A percentile compares a stretch with the other conserved stretches of the same genome.
phyloP scores from a whole-genome alignment of 2,113 vertebrate genomes.

The Potamarius usumacintae region DNA sequence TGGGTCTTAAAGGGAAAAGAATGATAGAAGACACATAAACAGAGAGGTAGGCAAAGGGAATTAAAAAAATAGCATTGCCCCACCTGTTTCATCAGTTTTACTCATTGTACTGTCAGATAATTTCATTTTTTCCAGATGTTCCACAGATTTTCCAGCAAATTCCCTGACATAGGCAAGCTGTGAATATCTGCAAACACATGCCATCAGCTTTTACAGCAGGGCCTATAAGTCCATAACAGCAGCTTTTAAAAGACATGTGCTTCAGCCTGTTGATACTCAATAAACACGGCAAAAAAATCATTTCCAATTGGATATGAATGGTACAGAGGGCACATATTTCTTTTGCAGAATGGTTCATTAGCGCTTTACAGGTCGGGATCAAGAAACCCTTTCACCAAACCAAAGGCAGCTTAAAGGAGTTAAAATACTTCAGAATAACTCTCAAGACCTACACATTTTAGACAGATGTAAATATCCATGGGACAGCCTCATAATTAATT shows the following conservation, averaged over 20 bases:
- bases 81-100: conserved; percentile 39
- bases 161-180: conserved; percentile 6
- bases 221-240: conserved; percentile 15
- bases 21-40: conserved; percentile 1
- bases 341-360: neutral
- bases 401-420: neutral
- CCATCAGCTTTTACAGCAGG: conserved; percentile 30
- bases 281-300: conserved; percentile 9
- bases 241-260: conserved; percentile 12
- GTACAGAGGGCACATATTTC: neutral
- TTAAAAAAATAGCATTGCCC: neutral
- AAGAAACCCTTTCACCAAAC: neutral
- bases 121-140: conserved; percentile 47
- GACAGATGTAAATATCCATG: neutral
- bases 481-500: neutral
- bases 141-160: conserved; percentile 25
- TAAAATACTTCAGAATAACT: neutral
- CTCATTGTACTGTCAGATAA: conserved; percentile 16
- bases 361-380: neutral
- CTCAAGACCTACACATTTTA: neutral
- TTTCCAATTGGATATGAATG: conserved; percentile 31
- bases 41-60: neutral
- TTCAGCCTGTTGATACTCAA: conserved; percentile 39
- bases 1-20: neutral
- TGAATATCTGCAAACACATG: conserved; percentile 46